Evolutionary conservation across 2,888 invertebrate species (phyloP), one percentile per base, ranked within the genome.

Genomic region (Tuberolachnus salignus): DNA sequence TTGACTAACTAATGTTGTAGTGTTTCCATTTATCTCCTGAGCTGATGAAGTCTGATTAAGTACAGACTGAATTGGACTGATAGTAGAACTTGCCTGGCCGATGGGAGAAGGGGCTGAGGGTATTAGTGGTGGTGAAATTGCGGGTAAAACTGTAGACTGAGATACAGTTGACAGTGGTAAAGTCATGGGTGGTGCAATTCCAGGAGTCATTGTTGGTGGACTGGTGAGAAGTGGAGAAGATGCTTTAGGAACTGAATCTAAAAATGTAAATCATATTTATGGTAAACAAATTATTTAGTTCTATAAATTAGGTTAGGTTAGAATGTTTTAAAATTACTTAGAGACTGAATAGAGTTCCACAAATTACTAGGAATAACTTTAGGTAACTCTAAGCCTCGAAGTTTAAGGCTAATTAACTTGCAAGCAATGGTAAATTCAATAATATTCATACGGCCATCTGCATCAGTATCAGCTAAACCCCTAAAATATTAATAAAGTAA

Each of bases 361-460:
- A 78, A 59, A 51, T 78, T 78, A 78, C 78, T 78, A 59, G 78
- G 78, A 83, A 99, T 87, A 2, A 88, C 87, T 84, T 92, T 92
- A 0, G 98, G 98, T 73, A 98, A 89, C 85, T 97, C 96, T 84
- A 93, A 91, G 4, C 97, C 96, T 75, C 95, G 92, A 16, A 99
- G 87, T 86, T 97, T 97, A 82, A 97, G 88, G 84, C 94, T 95
- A 80, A 97, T 97, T 81, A 97, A 88, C 88, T 97, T 97, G 89
- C 98, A 98, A 69, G 99, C 98, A 83, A 99, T 95, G 82, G 96
- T 96, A 86, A 98, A 99, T 87, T 99, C 99, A 84, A 93, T 92
- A 74, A 96, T 90, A 84, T 98, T 94, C 89, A 99, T 91, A 87
- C 95, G 95, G 0, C 99, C 99, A 88, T 99, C 99, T 19, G 94